phyloP scores from a whole-genome alignment of 2,888 invertebrate genomes.

The Seira sanloemensis region DNA sequence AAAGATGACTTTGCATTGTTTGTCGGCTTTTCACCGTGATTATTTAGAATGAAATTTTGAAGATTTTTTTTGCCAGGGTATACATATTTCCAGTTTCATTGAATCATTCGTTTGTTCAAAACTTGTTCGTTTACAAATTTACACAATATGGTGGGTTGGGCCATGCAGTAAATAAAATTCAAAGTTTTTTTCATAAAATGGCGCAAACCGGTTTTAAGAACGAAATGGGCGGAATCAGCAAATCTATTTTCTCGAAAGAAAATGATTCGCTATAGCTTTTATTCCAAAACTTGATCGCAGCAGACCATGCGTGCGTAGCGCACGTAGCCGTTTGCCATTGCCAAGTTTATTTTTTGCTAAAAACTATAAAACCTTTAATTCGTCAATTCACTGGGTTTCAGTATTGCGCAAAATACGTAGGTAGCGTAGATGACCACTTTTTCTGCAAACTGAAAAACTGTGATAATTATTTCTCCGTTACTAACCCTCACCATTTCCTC shows the following conservation, averaged over 20 bases:
- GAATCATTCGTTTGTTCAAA: background rate
- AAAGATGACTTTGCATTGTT: slow-evolving; percentile 23
- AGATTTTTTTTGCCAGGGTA: background rate
- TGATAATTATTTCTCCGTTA: too few species aligned
- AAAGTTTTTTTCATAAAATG: slow-evolving; percentile 40
- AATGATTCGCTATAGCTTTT: background rate
- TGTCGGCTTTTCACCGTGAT: slow-evolving; percentile 24
- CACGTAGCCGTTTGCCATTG: too few species aligned
- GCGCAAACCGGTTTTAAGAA: slow-evolving; percentile 55
- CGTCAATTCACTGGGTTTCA: too few species aligned
- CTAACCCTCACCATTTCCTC: too few species aligned
- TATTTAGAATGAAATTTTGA: background rate
- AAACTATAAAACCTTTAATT: too few species aligned
- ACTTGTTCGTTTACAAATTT: slow-evolving; percentile 1
- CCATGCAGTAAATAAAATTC: background rate
- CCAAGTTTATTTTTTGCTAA: too few species aligned
- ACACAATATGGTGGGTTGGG: slow-evolving; percentile 32
- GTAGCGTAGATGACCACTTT: too few species aligned
- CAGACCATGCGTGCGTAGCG: background rate
- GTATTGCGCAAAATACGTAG: too few species aligned
- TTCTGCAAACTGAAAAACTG: too few species aligned
- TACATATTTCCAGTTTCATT: background rate
- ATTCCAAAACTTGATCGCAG: background rate
- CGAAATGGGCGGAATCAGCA: slow-evolving; percentile 39
- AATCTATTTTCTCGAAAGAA: background rate